Percentiles rank a stretch among this genome's conserved stretches.
These are phyloP conservation scores for Crocallis elinguaria DNA, from an alignment of 2,888 invertebrate species.

Conservation along the genomic window DNA sequence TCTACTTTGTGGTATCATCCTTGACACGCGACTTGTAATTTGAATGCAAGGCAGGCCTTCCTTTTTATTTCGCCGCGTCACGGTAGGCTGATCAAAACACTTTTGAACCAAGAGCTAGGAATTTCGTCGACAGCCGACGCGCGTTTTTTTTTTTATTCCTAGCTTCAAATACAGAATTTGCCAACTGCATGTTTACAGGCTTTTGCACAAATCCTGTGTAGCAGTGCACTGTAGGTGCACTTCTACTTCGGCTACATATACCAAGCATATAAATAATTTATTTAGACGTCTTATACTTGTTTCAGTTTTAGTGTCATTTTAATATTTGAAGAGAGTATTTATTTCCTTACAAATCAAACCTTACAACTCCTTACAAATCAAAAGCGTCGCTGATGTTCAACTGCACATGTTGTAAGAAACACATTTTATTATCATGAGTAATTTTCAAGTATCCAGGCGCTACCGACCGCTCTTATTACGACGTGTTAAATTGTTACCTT, in stretches of 20 bases:
- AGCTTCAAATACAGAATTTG: conserved; percentile 27
- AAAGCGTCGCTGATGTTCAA: too few species aligned
- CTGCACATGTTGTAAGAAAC: conserved; percentile 15
- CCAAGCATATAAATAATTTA: background rate
- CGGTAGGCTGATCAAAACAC: conserved; percentile 63
- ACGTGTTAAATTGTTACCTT: conserved; percentile 47
- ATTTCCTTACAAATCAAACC: too few species aligned
- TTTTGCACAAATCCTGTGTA: background rate
- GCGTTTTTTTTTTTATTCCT: conserved; percentile 36
- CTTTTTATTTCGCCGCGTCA: conserved; percentile 58
- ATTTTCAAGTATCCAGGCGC: conserved; percentile 4
- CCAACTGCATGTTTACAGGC: conserved; percentile 13
- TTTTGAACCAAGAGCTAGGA: conserved; percentile 46
- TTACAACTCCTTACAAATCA: too few species aligned
- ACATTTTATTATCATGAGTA: conserved; percentile 5
- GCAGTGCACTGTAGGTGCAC: background rate
- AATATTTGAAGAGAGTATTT: too few species aligned
- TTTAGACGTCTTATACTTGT: background rate
- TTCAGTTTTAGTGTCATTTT: too few species aligned
- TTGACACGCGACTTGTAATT: conserved; percentile 51
- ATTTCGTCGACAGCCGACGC: conserved; percentile 40
- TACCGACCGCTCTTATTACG: conserved; percentile 42
- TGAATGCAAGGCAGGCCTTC: conserved; percentile 53
- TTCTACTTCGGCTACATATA: background rate
- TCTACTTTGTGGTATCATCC: conserved; percentile 46